These are phyloP conservation scores for Gobio gobio DNA, from an alignment of 2,113 vertebrate species.

Conservation along the genomic window DNA sequence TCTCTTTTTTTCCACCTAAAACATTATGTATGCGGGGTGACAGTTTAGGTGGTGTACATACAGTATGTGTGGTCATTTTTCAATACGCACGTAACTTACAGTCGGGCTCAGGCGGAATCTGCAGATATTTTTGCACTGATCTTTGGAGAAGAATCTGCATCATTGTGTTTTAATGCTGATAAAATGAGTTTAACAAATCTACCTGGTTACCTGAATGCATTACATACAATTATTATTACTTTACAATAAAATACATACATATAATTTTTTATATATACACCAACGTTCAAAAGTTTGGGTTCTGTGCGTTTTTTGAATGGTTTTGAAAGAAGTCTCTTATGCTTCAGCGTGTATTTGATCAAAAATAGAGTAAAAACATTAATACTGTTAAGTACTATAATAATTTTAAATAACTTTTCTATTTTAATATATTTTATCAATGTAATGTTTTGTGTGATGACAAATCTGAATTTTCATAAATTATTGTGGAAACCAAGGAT, in stretches of 20 bases:
- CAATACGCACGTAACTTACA: neutral
- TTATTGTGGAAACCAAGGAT: neutral
- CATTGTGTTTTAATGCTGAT: neutral
- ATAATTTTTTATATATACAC: neutral
- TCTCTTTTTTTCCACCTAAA: conserved; percentile 2
- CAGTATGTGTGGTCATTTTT: conserved; percentile 33
- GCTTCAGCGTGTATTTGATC: neutral
- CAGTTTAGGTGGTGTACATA: conserved; percentile 33
- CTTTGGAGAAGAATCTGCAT: neutral
- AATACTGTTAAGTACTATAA: neutral
- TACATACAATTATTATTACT: neutral
- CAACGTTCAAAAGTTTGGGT: neutral
- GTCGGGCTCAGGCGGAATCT: neutral
- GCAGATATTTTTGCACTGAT: neutral
- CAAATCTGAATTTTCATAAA: neutral
- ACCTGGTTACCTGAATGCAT: neutral
- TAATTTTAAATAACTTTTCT: neutral
- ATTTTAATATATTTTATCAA: neutral
- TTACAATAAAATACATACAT: neutral
- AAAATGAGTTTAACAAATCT: neutral
- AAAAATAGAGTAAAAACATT: neutral
- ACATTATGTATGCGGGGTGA: neutral
- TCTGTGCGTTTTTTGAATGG: neutral
- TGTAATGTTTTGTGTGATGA: neutral
- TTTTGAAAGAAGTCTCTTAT: neutral